Evolutionary conservation across 2,797 vertebrate species (phyloP).

Genomic region (Lutjanus argentimaculatus): DNA sequence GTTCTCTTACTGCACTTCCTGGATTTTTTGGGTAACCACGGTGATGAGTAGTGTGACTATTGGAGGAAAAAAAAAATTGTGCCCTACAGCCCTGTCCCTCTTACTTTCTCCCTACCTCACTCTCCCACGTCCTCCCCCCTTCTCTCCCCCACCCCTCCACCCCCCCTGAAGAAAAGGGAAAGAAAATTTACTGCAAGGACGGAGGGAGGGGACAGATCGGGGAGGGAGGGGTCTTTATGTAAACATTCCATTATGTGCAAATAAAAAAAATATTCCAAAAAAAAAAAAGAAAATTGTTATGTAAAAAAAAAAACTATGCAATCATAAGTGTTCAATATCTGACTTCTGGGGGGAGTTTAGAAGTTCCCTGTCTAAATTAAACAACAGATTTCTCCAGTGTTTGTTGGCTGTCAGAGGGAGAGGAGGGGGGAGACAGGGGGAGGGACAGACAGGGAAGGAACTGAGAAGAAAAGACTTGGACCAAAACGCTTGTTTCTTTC

Average conservation of each 20-base stretch:
- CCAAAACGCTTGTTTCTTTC: slow-evolving; percentile 77
- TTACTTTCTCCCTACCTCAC: slow-evolving; percentile 17
- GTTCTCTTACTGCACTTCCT: slow-evolving; percentile 22
- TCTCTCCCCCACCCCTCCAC: slow-evolving; percentile 32
- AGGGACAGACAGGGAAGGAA: slow-evolving; percentile 36
- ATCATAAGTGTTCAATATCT: slow-evolving; percentile 76
- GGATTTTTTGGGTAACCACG: slow-evolving; percentile 8
- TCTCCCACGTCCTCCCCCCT: slow-evolving; percentile 31
- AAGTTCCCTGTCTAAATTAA: slow-evolving; percentile 50
- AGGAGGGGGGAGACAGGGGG: slow-evolving; percentile 18
- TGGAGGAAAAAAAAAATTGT: slow-evolving; percentile 41
- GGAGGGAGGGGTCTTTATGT: slow-evolving; percentile 66
- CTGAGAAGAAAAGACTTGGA: slow-evolving; percentile 74
- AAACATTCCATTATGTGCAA: slow-evolving; percentile 84
- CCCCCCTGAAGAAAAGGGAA: slow-evolving; percentile 55
- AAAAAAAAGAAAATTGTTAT: slow-evolving; percentile 67
- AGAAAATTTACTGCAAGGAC: slow-evolving; percentile 27
- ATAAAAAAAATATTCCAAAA: slow-evolving; percentile 40
- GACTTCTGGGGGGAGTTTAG: slow-evolving; percentile 37
- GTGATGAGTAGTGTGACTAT: slow-evolving; percentile 16
- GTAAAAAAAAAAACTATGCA: slow-evolving; percentile 83
- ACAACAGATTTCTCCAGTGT: slow-evolving; percentile 38
- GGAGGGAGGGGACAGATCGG: slow-evolving; percentile 25
- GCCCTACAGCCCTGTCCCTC: slow-evolving; percentile 60
- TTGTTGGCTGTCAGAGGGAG: slow-evolving; percentile 40